Evolutionary conservation across 1,140 invertebrate genomes (phyloP), one percentile per base, ranked within the genome.

Genomic region (Phthorimaea operculella): DNA sequence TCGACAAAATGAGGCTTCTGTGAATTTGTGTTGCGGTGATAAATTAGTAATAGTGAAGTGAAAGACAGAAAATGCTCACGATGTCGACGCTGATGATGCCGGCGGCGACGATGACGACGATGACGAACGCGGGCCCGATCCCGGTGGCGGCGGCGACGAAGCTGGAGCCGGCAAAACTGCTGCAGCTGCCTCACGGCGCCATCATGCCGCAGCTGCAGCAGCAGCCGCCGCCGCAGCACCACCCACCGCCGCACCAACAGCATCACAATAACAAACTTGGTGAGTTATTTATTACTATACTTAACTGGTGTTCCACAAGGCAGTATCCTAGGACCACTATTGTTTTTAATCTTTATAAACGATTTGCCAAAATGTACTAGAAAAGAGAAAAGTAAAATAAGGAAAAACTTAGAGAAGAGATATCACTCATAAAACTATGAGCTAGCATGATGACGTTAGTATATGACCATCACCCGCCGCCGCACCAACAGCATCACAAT

Each of bases 61-160:
- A 4, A 28, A 28, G 21, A 39, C 36, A 39, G n/a, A 83, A 74
- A 69, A 89, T 90, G 88, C 68, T 90, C 66, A 86, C 88, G 6
- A 90, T 90, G 89, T 89, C 89, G 0, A 89, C 89, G 4, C 65
- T 90, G 33, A 90, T 90, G 89, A 89, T 90, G 88, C 88, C 88
- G 0, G 88, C 89, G 9, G 82, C 85, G 0, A 89, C 88, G 0
- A 88, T 89, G 77, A 88, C 88, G 8, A 88, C 88, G 1, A 87
- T 88, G 85, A 89, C 87, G 18, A 89, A 88, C 64, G 87, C 87
- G 21, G 88, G 87, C 4, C 87, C 87, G 0, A 86, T 89, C 28
- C 87, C 91, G 2, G 92, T 87, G 54, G 87, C 88, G 34, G 89
- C 89, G 5, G 82, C 85, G 0, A 86, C 85, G 12, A 88, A 89